Conservation (phyloP, 2,113 vertebrate genomes). For the Gallinago undulata region DNA sequence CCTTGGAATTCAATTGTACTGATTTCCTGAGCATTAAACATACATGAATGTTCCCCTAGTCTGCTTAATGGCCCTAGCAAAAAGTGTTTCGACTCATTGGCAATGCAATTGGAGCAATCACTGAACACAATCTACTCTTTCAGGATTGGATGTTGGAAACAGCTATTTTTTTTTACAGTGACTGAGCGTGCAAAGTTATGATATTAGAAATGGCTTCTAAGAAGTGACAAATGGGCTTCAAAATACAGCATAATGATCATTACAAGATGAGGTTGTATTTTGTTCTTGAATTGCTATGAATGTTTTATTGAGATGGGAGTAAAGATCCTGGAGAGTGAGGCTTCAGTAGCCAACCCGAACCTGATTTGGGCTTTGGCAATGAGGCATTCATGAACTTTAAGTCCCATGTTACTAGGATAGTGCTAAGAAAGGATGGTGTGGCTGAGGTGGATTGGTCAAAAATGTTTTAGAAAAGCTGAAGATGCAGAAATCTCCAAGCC, state of each 20-base stretch:
- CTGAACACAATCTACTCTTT: constrained; percentile 10
- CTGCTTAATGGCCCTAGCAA: constrained; percentile 50
- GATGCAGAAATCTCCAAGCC: not conserved
- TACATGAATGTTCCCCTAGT: constrained; percentile 17
- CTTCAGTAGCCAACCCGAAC: not conserved
- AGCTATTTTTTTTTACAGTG: not conserved
- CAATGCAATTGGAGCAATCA: constrained; percentile 26
- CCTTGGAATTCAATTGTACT: constrained; percentile 47
- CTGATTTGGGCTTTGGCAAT: not conserved
- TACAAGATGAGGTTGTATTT: not conserved
- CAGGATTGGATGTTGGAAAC: not conserved
- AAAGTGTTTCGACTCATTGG: constrained; percentile 22
- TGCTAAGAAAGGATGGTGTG: not conserved
- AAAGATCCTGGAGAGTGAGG: not conserved
- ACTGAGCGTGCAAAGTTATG: not conserved
- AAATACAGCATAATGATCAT: not conserved
- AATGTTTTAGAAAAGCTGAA: not conserved
- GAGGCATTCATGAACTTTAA: not conserved
- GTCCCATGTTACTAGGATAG: not conserved
- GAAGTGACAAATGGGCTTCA: constrained; percentile 33
- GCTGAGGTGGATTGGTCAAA: not conserved
- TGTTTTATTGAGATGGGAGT: not conserved
- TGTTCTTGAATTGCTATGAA: not conserved
- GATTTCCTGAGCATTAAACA: constrained; percentile 48
- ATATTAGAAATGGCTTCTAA: constrained; percentile 7